A percentile compares a stretch with the other conserved stretches of the same genome.
phyloP scores from a whole-genome alignment of 2,888 invertebrate species.

The Tenthredo amoena region DNA sequence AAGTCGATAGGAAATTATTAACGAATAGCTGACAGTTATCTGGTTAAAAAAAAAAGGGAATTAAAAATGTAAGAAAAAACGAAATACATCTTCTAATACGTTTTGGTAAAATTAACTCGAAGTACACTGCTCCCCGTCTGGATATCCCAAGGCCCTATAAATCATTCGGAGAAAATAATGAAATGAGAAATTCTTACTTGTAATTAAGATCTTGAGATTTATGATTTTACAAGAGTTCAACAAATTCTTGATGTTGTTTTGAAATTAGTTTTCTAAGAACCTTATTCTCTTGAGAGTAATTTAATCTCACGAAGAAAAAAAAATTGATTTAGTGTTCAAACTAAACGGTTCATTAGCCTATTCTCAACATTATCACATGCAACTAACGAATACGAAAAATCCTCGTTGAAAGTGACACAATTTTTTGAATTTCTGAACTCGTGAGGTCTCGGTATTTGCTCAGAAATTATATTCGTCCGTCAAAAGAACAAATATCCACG shows the following conservation, averaged over 20 bases:
- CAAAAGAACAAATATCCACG: neutral
- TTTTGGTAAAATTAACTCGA: neutral
- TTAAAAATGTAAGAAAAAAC: neutral
- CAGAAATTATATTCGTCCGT: neutral
- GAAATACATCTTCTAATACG: neutral
- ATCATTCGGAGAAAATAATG: neutral
- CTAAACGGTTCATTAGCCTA: neutral
- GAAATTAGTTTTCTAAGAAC: neutral
- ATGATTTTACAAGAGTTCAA: neutral
- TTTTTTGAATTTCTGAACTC: neutral
- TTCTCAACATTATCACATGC: neutral
- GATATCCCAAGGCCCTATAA: neutral
- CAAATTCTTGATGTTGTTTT: neutral
- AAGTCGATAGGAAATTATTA: neutral
- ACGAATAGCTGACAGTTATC: neutral
- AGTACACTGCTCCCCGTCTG: neutral
- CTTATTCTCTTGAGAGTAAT: neutral
- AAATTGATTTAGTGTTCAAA: neutral
- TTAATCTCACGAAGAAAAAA: neutral
- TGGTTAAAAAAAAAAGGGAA: neutral
- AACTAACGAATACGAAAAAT: neutral
- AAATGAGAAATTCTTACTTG: neutral
- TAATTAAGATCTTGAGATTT: neutral
- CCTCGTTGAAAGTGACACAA: neutral
- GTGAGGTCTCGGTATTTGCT: neutral